Conservation (phyloP, 2,888 invertebrate species). For the Anagyrus pseudococci region DNA sequence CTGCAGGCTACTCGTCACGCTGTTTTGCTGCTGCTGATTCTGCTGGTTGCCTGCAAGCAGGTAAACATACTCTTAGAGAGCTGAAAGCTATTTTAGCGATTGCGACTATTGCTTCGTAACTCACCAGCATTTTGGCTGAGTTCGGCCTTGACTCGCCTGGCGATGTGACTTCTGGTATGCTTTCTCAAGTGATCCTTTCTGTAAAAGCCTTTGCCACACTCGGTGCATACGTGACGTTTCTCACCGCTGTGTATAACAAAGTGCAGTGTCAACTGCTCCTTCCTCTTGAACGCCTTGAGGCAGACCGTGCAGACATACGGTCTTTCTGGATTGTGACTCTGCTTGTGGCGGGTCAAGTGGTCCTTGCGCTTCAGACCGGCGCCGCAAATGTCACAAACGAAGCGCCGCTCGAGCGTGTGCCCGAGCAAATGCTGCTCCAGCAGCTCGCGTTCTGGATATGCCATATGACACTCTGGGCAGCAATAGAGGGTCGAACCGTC, state of each 20-base stretch:
- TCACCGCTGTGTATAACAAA: constrained; percentile 90
- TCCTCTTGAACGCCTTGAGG: constrained; percentile 86
- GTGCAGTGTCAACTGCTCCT: constrained; percentile 86
- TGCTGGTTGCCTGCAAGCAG: constrained; percentile 49
- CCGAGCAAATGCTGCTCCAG: constrained; percentile 87
- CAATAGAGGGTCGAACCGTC: constrained; percentile 87
- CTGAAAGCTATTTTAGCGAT: neutral
- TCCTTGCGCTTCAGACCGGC: constrained; percentile 87
- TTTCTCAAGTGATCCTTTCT: constrained; percentile 78
- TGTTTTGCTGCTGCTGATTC: constrained; percentile 57
- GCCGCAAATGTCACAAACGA: constrained; percentile 89
- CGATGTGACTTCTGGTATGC: constrained; percentile 75
- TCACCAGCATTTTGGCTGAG: constrained; percentile 73
- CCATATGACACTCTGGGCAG: constrained; percentile 90
- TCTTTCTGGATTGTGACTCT: constrained; percentile 87
- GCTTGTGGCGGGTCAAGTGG: constrained; percentile 85
- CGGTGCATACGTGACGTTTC: constrained; percentile 84
- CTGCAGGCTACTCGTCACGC: constrained; percentile 41
- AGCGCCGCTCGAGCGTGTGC: constrained; percentile 83
- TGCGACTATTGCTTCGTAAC: constrained; percentile 4
- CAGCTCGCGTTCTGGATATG: constrained; percentile 83
- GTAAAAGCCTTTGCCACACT: constrained; percentile 90
- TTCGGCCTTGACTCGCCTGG: constrained; percentile 78
- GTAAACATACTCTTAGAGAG: neutral
- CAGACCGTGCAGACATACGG: constrained; percentile 89